Evolutionary conservation across 2,888 invertebrate species (phyloP).

Genomic region (Empis livida): DNA sequence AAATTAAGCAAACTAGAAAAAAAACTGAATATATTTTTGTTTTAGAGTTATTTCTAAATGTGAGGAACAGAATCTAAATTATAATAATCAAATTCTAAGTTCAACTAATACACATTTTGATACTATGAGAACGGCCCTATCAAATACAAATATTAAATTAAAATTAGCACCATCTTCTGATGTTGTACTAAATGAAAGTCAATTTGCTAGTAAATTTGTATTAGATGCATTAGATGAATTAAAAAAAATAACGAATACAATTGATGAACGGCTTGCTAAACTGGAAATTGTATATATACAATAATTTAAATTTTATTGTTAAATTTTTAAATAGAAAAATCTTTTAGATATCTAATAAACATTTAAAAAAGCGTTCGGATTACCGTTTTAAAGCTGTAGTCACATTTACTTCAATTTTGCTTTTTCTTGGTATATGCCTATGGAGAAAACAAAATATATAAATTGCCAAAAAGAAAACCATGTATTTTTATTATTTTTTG

Average conservation of each 20-base stretch:
- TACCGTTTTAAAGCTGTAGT: too few relatives aligned
- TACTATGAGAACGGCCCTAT: slow-evolving; percentile 24
- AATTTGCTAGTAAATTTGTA: slow-evolving; percentile 31
- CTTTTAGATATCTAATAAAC: too few relatives aligned
- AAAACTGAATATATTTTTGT: neutral
- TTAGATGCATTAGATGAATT: slow-evolving; percentile 29
- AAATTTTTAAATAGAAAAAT: too few relatives aligned
- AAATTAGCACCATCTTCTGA: slow-evolving; percentile 26
- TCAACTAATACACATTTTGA: slow-evolving; percentile 23
- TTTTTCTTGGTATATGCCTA: too few relatives aligned
- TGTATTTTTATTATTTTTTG: too few relatives aligned
- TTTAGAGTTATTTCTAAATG: slow-evolving; percentile 17
- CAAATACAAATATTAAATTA: slow-evolving; percentile 29
- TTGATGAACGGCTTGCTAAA: slow-evolving; percentile 20
- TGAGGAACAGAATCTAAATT: slow-evolving; percentile 19
- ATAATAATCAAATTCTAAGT: slow-evolving; percentile 24
- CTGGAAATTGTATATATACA: slow-evolving; percentile 19
- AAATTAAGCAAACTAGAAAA: neutral
- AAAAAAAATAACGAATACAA: slow-evolving; percentile 21
- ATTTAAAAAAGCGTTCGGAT: too few relatives aligned
- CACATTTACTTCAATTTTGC: too few relatives aligned
- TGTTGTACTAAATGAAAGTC: slow-evolving; percentile 29
- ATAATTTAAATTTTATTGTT: too few relatives aligned
- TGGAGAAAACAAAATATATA: too few relatives aligned
- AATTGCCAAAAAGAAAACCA: too few relatives aligned